A percentile compares a stretch with the other conserved stretches of the same genome.
Evolutionary conservation across 2,888 invertebrate genomes (phyloP).

Genomic region (Furcula furcula): DNA sequence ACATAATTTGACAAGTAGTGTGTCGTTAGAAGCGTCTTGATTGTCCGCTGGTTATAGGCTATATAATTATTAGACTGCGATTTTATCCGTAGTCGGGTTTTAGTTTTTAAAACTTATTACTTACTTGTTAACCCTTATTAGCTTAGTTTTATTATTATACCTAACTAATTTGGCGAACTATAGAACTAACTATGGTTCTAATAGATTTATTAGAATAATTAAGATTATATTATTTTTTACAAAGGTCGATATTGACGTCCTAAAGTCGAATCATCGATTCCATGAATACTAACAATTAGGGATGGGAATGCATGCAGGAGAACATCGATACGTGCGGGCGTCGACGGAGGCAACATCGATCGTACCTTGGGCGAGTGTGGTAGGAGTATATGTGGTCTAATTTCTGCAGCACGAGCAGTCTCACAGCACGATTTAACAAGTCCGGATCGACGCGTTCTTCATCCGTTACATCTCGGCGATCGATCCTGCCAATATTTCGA

Average conservation of each 20-base stretch:
- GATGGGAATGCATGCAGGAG: constrained; percentile 39
- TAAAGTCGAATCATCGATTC: neutral
- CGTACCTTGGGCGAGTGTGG: constrained; percentile 83
- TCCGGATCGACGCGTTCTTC: constrained; percentile 73
- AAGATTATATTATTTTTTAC: no score
- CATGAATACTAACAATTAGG: constrained; percentile 23
- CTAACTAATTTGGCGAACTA: no score
- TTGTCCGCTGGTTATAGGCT: no score
- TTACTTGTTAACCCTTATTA: no score
- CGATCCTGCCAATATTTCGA: constrained; percentile 79
- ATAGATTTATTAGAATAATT: no score
- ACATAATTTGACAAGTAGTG: no score
- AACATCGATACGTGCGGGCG: constrained; percentile 40
- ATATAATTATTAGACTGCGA: no score
- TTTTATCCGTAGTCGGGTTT: no score
- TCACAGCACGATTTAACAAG: constrained; percentile 79
- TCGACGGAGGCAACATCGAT: constrained; percentile 61
- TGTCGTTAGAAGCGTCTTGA: no score
- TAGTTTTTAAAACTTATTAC: no score
- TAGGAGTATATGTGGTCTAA: constrained; percentile 82
- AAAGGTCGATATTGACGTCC: neutral
- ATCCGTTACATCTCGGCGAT: constrained; percentile 71
- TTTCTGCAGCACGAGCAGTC: constrained; percentile 80
- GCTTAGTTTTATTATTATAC: no score
- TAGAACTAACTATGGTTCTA: no score